phyloP scores from a whole-genome alignment of 2,113 vertebrate species.

The Xenopus borealis region DNA sequence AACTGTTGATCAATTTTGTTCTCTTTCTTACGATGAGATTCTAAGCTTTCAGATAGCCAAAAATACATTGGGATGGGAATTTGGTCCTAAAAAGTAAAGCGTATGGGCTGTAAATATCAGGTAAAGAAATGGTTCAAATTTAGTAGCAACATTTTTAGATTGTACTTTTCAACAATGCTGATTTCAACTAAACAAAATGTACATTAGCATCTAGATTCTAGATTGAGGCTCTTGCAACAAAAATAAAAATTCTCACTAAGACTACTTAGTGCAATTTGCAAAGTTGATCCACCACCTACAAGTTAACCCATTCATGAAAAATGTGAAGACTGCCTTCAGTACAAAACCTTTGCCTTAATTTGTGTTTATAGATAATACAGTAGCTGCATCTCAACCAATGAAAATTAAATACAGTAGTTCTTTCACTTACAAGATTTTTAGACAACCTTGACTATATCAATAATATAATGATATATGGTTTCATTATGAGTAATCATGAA shows the following conservation, averaged over 20 bases:
- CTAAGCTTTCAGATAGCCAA: slow-evolving; percentile 39
- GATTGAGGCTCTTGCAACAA: not conserved
- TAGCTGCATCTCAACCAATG: no score
- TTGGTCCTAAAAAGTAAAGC: slow-evolving; percentile 33
- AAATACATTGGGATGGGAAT: slow-evolving; percentile 40
- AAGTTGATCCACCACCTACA: no score
- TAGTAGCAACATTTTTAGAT: slow-evolving; percentile 16
- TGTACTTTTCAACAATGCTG: slow-evolving; percentile 4
- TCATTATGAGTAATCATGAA: no score
- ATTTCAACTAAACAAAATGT: not conserved
- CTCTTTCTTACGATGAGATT: slow-evolving; percentile 27
- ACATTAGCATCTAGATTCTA: not conserved
- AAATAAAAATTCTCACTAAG: not conserved
- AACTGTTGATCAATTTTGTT: slow-evolving; percentile 28
- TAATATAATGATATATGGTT: no score
- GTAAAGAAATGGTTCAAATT: slow-evolving; percentile 30
- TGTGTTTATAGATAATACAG: no score
- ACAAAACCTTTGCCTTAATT: no score
- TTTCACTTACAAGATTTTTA: no score
- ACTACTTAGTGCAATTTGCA: no score
- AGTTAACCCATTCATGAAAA: no score
- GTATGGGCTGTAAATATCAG: slow-evolving; percentile 47
- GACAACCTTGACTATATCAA: no score
- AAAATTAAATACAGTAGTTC: no score
- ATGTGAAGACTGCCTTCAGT: no score